Evolutionary conservation across 2,113 vertebrate genomes (phyloP), one percentile per base, ranked within the genome.

Genomic region (Chionis minor): DNA sequence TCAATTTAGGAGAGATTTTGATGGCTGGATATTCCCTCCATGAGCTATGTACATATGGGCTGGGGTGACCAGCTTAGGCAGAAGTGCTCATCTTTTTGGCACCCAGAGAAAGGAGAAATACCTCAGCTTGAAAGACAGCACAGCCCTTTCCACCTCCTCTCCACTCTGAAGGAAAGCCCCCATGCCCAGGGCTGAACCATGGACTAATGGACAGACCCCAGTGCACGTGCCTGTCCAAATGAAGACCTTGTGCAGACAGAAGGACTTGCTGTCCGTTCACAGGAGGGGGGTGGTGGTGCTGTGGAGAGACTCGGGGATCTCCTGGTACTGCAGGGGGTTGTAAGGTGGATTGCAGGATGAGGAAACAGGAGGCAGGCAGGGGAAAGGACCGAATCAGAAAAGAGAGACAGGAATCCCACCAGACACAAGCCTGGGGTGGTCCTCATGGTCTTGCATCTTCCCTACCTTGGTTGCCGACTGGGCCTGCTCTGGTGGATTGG

Each of bases 381-480:
- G 30, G 16, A 9, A 74, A 56, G 10, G 18, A 28, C 32, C 14
- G 32, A 14, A 49, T 26, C 2, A n/a, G 35, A 21, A 32, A 77
- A 38, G 35, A 72, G 44, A 78, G 12, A 24, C 21, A 17, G 15
- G 16, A 65, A 12, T 78, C 47, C 24, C 40, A 67, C 16, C 28
- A 74, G 24, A 27, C 28, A 20, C 24, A 61, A 88, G n/a, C 18
- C 23, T 56, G 30, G 14, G 10, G 42, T 38, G 44, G 24, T 65
- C 20, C 32, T 77, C 65, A 7, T 9, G 27, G 15, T 22, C 55
- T 45, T 69, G 23, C 3, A n/a, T 44, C 62, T 52, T 58, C 24
- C 38, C 33, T 52, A 49, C 35, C 14, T 27, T 3, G 10, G 61
- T 38, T 73, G 7, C 12, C 0, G 1, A 24, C n/a, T 16, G 10